Percentiles rank a stretch among this genome's conserved stretches.
Conservation (phyloP, 2,113 vertebrate genomes). For the Lonchura striata region DNA sequence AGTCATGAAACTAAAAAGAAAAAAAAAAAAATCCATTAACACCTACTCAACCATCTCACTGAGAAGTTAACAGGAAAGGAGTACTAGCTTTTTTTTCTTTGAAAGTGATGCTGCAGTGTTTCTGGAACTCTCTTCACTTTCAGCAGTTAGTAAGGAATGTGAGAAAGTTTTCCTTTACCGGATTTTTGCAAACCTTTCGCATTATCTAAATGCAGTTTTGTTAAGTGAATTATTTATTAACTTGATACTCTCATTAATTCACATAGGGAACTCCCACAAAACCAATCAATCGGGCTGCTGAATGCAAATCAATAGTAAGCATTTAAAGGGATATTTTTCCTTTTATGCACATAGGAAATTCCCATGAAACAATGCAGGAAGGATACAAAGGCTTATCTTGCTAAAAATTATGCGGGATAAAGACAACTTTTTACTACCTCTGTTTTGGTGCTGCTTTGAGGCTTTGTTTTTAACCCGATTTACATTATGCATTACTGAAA, state of each 20-base stretch:
- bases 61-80: not conserved
- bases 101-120: not conserved
- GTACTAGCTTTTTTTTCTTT: not conserved
- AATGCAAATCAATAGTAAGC: conserved; percentile 22
- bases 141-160: not conserved
- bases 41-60: not conserved
- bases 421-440: not conserved
- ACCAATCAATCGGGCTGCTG: not conserved
- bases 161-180: conserved; percentile 1
- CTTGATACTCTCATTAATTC: conserved; percentile 26
- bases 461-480: not conserved
- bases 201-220: conserved; percentile 64
- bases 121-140: not conserved
- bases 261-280: not conserved
- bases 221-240: conserved; percentile 63
- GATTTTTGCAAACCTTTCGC: conserved; percentile 49
- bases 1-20: not conserved
- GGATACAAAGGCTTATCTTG: not conserved
- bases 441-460: not conserved
- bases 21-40: not conserved
- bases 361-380: not conserved
- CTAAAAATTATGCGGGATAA: not conserved
- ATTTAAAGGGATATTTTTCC: conserved; percentile 16
- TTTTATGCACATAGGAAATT: not conserved
- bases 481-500: not conserved